A percentile compares a stretch with the other conserved stretches of the same genome.
Evolutionary conservation across 1,140 invertebrate genomes (phyloP).

Genomic region (Hyphantria cunea): DNA sequence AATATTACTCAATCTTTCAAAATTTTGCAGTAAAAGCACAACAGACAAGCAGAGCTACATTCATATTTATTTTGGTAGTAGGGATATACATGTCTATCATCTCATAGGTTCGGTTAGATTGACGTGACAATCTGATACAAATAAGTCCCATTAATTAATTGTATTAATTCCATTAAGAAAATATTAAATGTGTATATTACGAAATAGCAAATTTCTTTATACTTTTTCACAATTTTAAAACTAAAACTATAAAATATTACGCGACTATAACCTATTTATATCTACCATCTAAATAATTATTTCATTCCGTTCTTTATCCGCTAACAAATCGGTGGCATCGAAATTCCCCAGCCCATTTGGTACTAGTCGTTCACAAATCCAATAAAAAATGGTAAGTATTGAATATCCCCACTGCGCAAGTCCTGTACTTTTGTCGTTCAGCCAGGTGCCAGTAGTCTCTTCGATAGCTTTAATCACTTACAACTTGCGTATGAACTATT

Average conservation of each 20-base stretch:
- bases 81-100: no score
- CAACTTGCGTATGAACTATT: slow-evolving; percentile 1
- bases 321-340: background rate
- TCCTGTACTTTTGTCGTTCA: slow-evolving; percentile 3
- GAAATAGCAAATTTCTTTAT: no score
- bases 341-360: background rate
- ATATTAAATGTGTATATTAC: no score
- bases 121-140: no score
- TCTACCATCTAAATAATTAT: background rate
- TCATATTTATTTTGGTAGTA: no score
- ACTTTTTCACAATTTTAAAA: background rate
- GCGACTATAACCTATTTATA: background rate
- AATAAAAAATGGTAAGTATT: slow-evolving; percentile 17
- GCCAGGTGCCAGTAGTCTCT: slow-evolving; percentile 1
- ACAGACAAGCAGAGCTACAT: no score
- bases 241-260: background rate
- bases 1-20: no score
- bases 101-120: no score
- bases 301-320: background rate
- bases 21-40: no score
- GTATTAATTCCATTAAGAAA: no score
- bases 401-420: slow-evolving; percentile 30
- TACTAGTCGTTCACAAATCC: background rate
- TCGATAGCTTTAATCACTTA: background rate
- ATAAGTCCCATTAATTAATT: no score